phyloP scores from a whole-genome alignment of 2,888 invertebrate genomes.

The Luperina testacea region DNA sequence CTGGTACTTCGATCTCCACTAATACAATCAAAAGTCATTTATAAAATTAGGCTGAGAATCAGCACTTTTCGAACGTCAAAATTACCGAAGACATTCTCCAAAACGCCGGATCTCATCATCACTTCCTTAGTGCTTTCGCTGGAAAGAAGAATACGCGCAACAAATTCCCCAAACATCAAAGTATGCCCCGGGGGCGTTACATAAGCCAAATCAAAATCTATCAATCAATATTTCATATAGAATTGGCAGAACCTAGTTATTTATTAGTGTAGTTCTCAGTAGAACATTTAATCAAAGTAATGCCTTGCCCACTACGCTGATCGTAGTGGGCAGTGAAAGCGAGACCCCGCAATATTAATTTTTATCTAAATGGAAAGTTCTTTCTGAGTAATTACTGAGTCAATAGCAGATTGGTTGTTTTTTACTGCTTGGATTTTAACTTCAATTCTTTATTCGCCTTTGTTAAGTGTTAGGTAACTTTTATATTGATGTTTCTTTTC shows the following conservation, averaged over 20 bases:
- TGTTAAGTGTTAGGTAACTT: constrained; percentile 19
- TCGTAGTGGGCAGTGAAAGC: no score
- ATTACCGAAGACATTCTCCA: no score
- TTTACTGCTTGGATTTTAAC: constrained; percentile 30
- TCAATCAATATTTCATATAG: not conserved
- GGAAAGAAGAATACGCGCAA: not conserved
- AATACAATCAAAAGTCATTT: not conserved
- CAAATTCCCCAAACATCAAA: not conserved
- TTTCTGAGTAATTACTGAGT: constrained; percentile 50
- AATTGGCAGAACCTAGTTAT: not conserved
- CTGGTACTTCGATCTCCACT: no score
- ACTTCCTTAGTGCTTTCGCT: no score
- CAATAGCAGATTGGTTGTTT: constrained; percentile 39
- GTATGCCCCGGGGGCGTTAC: not conserved
- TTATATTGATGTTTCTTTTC: not conserved
- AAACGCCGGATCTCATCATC: no score
- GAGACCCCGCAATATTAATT: constrained; percentile 39
- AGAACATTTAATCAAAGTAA: constrained; percentile 32
- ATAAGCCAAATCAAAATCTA: not conserved
- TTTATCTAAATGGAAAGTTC: constrained; percentile 63
- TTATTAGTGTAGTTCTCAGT: constrained; percentile 31
- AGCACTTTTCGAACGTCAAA: no score
- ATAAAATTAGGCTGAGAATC: no score
- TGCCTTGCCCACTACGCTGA: constrained; percentile 5
- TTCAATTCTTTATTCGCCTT: constrained; percentile 18